Conservation (phyloP, 1,140 invertebrate genomes). For the Panagrolaimus sp. region DNA sequence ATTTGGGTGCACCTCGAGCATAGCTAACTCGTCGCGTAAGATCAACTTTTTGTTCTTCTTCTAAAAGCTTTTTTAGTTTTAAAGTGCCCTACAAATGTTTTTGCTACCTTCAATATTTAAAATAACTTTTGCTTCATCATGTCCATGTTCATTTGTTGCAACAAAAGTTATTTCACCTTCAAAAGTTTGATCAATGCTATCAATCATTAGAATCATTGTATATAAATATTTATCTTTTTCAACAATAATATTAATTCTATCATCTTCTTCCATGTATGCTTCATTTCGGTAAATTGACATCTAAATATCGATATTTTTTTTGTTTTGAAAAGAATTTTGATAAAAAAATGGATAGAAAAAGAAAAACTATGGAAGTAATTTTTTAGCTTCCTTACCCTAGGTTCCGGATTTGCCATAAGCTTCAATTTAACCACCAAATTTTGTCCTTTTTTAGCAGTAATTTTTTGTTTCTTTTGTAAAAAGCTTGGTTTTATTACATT, state of each 20-base stretch:
- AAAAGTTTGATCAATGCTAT: constrained; percentile 11
- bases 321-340: not conserved
- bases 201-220: constrained; percentile 15
- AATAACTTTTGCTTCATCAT: constrained; percentile 9
- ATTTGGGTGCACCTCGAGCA: not conserved
- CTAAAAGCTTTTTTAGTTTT: constrained; percentile 1
- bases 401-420: constrained; percentile 18
- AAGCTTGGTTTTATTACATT: constrained; percentile 6
- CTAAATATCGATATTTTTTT: not conserved
- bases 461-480: constrained; percentile 1
- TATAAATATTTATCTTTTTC: constrained; percentile 23
- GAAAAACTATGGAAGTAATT: no score
- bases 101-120: constrained; percentile 13
- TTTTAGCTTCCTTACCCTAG: not conserved
- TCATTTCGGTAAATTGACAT: constrained; percentile 23
- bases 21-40: not conserved
- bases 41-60: constrained; percentile 11
- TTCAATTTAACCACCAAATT: constrained; percentile 13
- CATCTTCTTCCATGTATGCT: constrained; percentile 24
- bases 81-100: not conserved
- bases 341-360: not conserved
- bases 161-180: constrained; percentile 20
- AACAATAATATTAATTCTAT: constrained; percentile 18
- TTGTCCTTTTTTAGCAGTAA: constrained; percentile 2
- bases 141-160: constrained; percentile 21